Conservation (phyloP, 2,888 invertebrate species). For the Girardia tigrina region DNA sequence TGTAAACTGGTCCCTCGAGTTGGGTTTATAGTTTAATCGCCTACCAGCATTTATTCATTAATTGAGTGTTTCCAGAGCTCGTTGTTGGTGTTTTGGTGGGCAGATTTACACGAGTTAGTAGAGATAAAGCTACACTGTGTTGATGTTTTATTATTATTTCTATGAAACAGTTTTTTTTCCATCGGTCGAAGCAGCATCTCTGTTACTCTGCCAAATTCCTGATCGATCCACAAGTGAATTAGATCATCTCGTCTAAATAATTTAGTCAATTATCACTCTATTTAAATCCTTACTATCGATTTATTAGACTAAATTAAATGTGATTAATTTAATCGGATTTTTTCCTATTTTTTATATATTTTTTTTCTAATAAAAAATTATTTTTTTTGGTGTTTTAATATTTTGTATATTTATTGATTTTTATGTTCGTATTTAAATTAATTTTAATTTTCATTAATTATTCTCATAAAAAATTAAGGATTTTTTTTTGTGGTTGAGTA, state of each 20-base stretch:
- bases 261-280: constrained; percentile 2
- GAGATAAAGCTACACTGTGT: constrained; percentile 7
- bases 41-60: constrained; percentile 23
- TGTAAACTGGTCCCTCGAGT: constrained; percentile 23
- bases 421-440: no score
- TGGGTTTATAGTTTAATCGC: constrained; percentile 23
- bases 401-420: no score
- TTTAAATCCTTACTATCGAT: constrained; percentile 23
- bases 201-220: constrained; percentile 13
- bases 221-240: constrained; percentile 1
- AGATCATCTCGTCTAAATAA: constrained; percentile 11
- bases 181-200: not conserved
- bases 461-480: no score
- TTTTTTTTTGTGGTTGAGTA: no score
- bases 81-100: constrained; percentile 21
- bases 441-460: no score
- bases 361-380: not conserved
- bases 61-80: constrained; percentile 12
- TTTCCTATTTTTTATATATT: not conserved
- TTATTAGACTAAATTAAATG: constrained; percentile 12
- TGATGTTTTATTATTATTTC: constrained; percentile 23
- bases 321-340: not conserved
- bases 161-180: constrained; percentile 17
- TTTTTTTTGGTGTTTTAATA: no score
- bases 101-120: constrained; percentile 18